Evolutionary conservation across 2,113 vertebrate genomes (phyloP).

Genomic region (Paralichthys olivaceus): DNA sequence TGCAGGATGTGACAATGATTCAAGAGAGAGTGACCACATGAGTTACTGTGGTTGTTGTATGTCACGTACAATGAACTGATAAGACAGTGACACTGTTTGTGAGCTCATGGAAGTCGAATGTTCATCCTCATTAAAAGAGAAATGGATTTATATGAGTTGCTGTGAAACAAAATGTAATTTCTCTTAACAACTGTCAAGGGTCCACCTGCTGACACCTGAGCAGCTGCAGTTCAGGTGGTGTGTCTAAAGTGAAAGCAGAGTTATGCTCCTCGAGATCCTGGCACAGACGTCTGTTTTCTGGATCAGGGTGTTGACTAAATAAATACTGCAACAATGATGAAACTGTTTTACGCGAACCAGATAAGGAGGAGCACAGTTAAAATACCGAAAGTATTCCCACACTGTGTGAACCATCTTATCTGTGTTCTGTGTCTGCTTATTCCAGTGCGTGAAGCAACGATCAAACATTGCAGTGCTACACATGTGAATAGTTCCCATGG

Average conservation of each 20-base stretch:
- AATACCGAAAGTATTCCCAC: not conserved
- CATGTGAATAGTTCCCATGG: no score
- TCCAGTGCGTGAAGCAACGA: not conserved
- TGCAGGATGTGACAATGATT: conserved; percentile 26
- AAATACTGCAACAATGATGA: not conserved
- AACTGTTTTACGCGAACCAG: not conserved
- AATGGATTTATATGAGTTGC: not conserved
- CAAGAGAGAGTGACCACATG: not conserved
- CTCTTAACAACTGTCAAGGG: not conserved
- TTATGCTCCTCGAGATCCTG: not conserved
- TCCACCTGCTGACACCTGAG: not conserved
- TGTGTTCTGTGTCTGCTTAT: not conserved
- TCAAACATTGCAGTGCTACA: no score
- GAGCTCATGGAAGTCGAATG: not conserved
- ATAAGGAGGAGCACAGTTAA: not conserved
- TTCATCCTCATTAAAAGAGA: not conserved
- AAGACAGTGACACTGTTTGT: not conserved
- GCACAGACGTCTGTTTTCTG: no score
- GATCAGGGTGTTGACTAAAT: not conserved
- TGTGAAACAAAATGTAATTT: not conserved
- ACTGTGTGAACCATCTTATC: not conserved
- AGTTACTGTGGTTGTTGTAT: not conserved
- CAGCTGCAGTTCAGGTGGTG: not conserved
- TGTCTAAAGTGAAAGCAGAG: not conserved
- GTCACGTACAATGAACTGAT: not conserved